Evolutionary conservation across 2,888 invertebrate species (phyloP).

Genomic region (Perdita meconis): DNA sequence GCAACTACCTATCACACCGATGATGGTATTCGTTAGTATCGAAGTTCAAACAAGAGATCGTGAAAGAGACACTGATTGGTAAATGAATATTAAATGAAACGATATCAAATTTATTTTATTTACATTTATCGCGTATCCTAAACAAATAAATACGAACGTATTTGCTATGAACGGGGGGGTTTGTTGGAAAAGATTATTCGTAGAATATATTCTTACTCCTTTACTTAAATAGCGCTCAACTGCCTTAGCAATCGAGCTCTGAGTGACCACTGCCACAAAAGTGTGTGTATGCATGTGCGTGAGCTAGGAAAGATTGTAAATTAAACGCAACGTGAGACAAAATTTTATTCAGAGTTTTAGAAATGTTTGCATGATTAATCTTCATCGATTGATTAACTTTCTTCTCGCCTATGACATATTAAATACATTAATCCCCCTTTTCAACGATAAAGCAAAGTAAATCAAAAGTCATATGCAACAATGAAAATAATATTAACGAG

Average conservation of each 20-base stretch:
- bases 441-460: not conserved
- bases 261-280: slow-evolving; percentile 79
- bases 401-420: slow-evolving; percentile 16
- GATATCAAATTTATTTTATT: slow-evolving; percentile 39
- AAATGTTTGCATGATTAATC: slow-evolving; percentile 23
- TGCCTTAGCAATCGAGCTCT: slow-evolving; percentile 78
- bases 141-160: slow-evolving; percentile 8
- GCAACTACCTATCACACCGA: slow-evolving; percentile 1
- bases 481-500: not conserved
- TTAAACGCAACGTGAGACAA: slow-evolving; percentile 11
- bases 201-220: slow-evolving; percentile 23
- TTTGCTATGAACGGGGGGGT: not conserved
- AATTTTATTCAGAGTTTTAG: slow-evolving; percentile 34
- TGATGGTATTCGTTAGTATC: slow-evolving; percentile 23
- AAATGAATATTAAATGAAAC: not conserved
- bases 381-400: slow-evolving; percentile 24
- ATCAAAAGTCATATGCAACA: slow-evolving; percentile 2
- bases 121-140: slow-evolving; percentile 8
- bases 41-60: slow-evolving; percentile 1
- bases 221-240: slow-evolving; percentile 73
- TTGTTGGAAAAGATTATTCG: slow-evolving; percentile 9
- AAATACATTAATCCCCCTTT: slow-evolving; percentile 13
- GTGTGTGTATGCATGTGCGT: slow-evolving; percentile 26
- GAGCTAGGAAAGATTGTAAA: slow-evolving; percentile 19
- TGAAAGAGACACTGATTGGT: not conserved